Percentiles rank a stretch among this genome's conserved stretches.
phyloP scores from a whole-genome alignment of 2,797 vertebrate species.

The Poecile montanus region DNA sequence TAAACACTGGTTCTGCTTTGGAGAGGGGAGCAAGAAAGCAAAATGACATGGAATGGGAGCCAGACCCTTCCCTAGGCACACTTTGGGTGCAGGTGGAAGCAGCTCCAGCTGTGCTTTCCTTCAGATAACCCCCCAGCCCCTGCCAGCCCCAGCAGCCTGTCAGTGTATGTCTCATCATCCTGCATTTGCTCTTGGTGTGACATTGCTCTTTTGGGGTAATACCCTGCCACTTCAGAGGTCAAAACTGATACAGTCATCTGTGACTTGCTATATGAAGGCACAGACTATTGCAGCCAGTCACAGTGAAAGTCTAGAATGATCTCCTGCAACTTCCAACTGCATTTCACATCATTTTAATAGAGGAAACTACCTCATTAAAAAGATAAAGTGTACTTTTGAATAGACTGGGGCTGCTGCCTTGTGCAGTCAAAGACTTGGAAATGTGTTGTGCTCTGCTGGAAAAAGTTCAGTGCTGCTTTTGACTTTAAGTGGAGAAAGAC shows the following conservation, averaged over 20 bases:
- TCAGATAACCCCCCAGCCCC: background rate
- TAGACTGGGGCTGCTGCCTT: background rate
- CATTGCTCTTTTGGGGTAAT: background rate
- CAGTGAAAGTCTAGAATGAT: background rate
- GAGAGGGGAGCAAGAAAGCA: background rate
- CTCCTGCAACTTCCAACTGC: background rate
- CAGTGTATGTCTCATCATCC: background rate
- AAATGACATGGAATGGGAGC: background rate
- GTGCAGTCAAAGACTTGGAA: background rate
- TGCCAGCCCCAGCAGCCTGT: background rate
- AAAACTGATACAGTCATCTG: background rate
- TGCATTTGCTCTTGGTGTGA: background rate
- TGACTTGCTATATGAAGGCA: background rate
- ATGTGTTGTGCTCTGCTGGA: background rate
- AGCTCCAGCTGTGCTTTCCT: background rate
- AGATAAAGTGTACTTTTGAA: background rate
- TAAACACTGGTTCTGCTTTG: background rate
- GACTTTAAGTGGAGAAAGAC: background rate
- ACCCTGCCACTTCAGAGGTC: background rate
- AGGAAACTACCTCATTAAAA: background rate
- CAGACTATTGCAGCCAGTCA: background rate
- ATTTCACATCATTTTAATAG: background rate
- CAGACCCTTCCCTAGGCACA: background rate
- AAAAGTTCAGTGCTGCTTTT: background rate
- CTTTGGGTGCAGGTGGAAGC: background rate